phyloP scores from a whole-genome alignment of 2,888 invertebrate species.

The Beris morrisii region DNA sequence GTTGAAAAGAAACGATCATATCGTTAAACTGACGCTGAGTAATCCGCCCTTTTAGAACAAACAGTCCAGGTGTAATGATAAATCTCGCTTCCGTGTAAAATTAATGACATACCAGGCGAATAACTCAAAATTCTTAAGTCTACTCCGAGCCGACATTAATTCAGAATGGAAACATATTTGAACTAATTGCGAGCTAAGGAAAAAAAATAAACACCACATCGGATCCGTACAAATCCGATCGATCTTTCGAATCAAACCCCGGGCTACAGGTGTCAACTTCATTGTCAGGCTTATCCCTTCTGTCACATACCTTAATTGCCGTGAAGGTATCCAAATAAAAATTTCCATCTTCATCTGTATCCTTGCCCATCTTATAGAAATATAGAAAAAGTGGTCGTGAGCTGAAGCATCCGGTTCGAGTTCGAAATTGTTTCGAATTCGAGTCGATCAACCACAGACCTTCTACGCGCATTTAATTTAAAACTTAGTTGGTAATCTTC shows the following conservation, averaged over 20 bases:
- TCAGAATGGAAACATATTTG: slow-evolving; percentile 14
- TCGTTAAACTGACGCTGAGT: slow-evolving; percentile 22
- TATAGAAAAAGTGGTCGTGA: not conserved
- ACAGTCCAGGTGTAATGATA: no score
- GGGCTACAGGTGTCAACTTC: slow-evolving; percentile 27
- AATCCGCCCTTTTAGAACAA: not conserved
- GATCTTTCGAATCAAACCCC: slow-evolving; percentile 12
- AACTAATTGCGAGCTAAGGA: slow-evolving; percentile 11
- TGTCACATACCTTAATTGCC: slow-evolving; percentile 25
- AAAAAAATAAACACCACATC: not conserved
- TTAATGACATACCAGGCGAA: no score
- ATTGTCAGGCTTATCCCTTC: slow-evolving; percentile 31
- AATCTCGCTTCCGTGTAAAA: no score
- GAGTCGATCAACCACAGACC: not conserved
- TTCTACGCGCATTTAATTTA: slow-evolving; percentile 13
- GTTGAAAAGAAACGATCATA: not conserved
- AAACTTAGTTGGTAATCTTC: slow-evolving; percentile 23
- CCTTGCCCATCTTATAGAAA: slow-evolving; percentile 1
- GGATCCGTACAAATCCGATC: slow-evolving; percentile 2
- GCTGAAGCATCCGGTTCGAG: slow-evolving; percentile 17
- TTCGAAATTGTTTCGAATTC: no score
- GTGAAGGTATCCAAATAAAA: slow-evolving; percentile 28
- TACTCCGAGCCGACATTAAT: slow-evolving; percentile 11
- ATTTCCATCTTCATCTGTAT: slow-evolving; percentile 19
- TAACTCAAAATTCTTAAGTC: no score